Base-by-base conservation (phyloP, 2,113 vertebrate species). In the Actenoides lindsayi region DNA sequence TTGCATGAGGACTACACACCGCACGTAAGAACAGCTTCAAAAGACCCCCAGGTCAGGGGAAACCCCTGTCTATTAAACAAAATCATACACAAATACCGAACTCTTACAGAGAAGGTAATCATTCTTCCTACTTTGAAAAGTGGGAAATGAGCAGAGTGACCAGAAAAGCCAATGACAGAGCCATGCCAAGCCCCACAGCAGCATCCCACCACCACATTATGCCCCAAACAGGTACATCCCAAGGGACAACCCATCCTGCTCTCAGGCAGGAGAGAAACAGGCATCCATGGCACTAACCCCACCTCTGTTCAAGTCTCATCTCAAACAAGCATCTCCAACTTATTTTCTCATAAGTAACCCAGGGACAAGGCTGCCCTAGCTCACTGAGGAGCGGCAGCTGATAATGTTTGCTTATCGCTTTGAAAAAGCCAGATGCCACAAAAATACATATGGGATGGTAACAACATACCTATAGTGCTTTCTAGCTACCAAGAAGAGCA, bases 191-290 rank as follows among this genome's bases (percentile, higher is more conserved):
- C 21, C 67, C 50, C 31, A 79, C 16, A 89, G 21, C n/a, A 88
- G 24, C 53, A 39, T 50, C 53, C 35, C 5, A 73, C 21, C 31
- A 33, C 33, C 44, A 30, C 5, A 2, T 48, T 23, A 39, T 9
- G 13, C 33, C 51, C 41, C 28, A 14, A 21, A 83, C 0, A 0
- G 16, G 25, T 37, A 30, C 42, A n/a, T 3, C 23, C 27, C 1
- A 1, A 74, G 21, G 16, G 48, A 42, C 20, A 59, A 28, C 17
- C 37, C 0, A 1, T 77, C 75, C 62, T 46, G 33, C 31, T 81
- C 51, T 78, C 11, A 19, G 53, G 42, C 2, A 33, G 46, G 13
- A 84, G 28, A 56, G 35, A 80, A 69, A 57, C 0, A 3, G 48
- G 23, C 13, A 67, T 9, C 44, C 30, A 50, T 0, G 2, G 13